Percentiles rank a stretch among this genome's conserved stretches.
Evolutionary conservation across 2,888 invertebrate genomes (phyloP).

Genomic region (Morinoia aosen): DNA sequence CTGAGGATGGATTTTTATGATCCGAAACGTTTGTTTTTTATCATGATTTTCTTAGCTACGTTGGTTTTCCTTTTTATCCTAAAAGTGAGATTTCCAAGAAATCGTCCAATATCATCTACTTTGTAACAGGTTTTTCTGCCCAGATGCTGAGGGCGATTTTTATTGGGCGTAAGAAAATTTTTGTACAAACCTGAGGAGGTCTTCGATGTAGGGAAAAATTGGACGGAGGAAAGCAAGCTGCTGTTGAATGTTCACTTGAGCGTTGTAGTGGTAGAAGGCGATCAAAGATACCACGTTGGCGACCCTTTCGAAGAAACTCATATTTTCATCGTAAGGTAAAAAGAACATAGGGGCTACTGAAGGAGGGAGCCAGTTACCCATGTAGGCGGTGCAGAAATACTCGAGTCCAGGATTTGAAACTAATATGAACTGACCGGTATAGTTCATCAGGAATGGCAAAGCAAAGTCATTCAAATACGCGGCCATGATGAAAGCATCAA

Average conservation of each 20-base stretch:
- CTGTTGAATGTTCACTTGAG: not conserved
- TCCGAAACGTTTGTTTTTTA: no score
- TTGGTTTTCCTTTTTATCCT: no score
- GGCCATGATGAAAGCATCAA: conserved; percentile 55
- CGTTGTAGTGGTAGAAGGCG: not conserved
- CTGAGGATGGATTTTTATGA: no score
- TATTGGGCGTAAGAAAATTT: no score
- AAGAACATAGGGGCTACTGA: conserved; percentile 50
- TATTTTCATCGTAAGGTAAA: conserved; percentile 44
- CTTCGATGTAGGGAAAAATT: not conserved
- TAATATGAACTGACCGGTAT: conserved; percentile 52
- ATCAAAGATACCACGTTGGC: not conserved
- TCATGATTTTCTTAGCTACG: no score
- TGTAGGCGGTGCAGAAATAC: not conserved
- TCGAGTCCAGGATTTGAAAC: conserved; percentile 56
- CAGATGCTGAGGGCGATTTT: no score
- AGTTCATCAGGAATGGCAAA: conserved; percentile 57
- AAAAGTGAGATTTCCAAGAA: no score
- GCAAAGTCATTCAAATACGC: conserved; percentile 55
- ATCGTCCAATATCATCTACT: no score
- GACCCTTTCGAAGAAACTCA: conserved; percentile 55
- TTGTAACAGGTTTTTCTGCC: no score
- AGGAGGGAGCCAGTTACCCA: conserved; percentile 57
- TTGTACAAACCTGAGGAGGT: not conserved
- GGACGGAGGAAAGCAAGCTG: not conserved